These are phyloP conservation scores for Sycophaga agraensis DNA, from an alignment of 1,140 invertebrate genomes.

Conservation along the genomic window DNA sequence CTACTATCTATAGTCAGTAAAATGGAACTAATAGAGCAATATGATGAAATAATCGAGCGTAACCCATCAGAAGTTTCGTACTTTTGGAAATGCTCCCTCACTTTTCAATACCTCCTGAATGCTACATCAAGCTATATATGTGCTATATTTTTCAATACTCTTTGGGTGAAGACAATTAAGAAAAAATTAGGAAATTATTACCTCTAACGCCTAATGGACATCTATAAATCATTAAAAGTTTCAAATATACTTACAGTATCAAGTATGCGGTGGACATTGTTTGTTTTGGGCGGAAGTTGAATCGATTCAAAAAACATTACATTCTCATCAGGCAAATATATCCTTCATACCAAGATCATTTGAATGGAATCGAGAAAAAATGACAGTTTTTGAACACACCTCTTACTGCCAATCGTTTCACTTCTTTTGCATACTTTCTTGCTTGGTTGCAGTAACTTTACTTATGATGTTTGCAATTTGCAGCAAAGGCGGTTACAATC, in stretches of 20 bases:
- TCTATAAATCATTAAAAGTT: too few relatives aligned
- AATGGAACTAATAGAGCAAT: constrained; percentile 35
- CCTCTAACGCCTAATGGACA: too few relatives aligned
- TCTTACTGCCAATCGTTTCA: constrained; percentile 35
- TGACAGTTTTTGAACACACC: constrained; percentile 21
- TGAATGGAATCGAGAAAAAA: constrained; percentile 34
- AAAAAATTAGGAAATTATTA: not conserved
- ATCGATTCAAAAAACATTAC: not conserved
- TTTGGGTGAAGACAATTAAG: constrained; percentile 37
- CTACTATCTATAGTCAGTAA: too few relatives aligned
- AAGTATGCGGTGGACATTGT: constrained; percentile 37
- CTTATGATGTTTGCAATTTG: constrained; percentile 37
- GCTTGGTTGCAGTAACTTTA: constrained; percentile 35
- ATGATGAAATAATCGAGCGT: constrained; percentile 36
- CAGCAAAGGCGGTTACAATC: constrained; percentile 38
- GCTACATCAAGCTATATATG: constrained; percentile 34
- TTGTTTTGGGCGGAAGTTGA: constrained; percentile 37
- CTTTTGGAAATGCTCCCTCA: constrained; percentile 36
- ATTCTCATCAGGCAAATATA: not conserved
- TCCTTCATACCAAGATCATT: too few relatives aligned
- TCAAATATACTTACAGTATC: constrained; percentile 24
- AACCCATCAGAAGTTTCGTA: constrained; percentile 35
- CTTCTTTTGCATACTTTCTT: constrained; percentile 35
- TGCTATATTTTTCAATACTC: constrained; percentile 37
- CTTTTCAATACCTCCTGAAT: constrained; percentile 32